Percentiles rank a stretch among this genome's conserved stretches.
phyloP scores from a whole-genome alignment of 2,888 invertebrate species.

The Yponomeuta sedellus region DNA sequence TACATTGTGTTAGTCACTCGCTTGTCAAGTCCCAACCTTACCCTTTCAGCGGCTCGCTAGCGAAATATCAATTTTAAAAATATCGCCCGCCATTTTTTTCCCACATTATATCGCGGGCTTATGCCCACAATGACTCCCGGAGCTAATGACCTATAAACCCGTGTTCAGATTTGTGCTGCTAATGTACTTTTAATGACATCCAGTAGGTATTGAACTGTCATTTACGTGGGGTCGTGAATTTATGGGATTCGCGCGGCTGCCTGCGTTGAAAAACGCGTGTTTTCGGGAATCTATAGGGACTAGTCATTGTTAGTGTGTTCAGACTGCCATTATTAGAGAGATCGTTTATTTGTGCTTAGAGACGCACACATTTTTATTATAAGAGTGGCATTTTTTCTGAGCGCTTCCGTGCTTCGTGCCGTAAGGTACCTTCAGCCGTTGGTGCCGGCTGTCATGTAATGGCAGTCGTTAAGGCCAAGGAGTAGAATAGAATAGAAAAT shows the following conservation, averaged over 20 bases:
- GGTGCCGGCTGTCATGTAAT: no score
- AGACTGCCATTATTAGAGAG: no score
- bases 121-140: conserved; percentile 8
- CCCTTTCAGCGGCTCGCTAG: background rate
- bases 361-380: no score
- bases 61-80: background rate
- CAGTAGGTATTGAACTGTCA: conserved; percentile 64
- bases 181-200: conserved; percentile 70
- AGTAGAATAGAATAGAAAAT: no score
- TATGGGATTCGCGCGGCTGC: conserved; percentile 29
- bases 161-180: conserved; percentile 45
- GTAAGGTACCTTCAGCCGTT: no score
- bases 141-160: conserved; percentile 64
- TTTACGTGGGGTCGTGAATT: conserved; percentile 54
- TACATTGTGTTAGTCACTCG: no score
- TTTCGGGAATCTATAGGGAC: background rate
- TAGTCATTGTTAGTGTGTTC: no score
- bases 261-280: conserved; percentile 11
- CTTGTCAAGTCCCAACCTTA: no score
- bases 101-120: conserved; percentile 4
- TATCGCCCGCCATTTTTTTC: background rate
- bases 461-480: no score
- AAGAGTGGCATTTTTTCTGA: no score
- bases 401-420: no score
- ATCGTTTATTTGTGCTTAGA: no score